A percentile compares a stretch with the other conserved stretches of the same genome.
Evolutionary conservation across 2,113 vertebrate genomes (phyloP).

Genomic region (Catagonus wagneri): DNA sequence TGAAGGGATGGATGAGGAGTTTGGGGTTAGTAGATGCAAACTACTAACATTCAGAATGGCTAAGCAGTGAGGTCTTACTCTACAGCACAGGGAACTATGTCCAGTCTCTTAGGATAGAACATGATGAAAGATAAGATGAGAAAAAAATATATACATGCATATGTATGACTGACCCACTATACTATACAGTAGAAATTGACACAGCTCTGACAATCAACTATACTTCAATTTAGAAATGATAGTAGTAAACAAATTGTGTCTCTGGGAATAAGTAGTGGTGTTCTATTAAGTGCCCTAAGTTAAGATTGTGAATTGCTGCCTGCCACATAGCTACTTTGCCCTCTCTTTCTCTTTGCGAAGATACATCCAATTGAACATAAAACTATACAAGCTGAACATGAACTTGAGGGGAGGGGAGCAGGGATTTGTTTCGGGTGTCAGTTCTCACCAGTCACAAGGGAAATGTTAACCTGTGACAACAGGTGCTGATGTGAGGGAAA

Average conservation of each 20-base stretch:
- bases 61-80: too few relatives aligned
- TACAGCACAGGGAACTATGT: too few relatives aligned
- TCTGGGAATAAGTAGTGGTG: conserved; percentile 14
- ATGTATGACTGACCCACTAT: too few relatives aligned
- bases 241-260: background rate
- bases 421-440: conserved; percentile 52
- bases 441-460: background rate
- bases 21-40: too few relatives aligned
- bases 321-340: background rate
- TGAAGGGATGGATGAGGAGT: too few relatives aligned
- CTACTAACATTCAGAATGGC: too few relatives aligned
- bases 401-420: background rate
- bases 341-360: background rate
- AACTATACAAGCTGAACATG: background rate
- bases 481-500: background rate
- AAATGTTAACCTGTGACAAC: background rate
- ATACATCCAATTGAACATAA: background rate
- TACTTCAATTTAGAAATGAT: background rate
- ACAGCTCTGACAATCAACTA: too few relatives aligned
- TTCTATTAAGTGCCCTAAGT: background rate
- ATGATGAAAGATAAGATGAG: too few relatives aligned
- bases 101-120: too few relatives aligned
- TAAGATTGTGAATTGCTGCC: background rate
- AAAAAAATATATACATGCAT: too few relatives aligned
- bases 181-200: too few relatives aligned